Evolutionary conservation across 2,888 invertebrate species (phyloP), one percentile per base, ranked within the genome.

Genomic region (Chymomyza amoena): DNA sequence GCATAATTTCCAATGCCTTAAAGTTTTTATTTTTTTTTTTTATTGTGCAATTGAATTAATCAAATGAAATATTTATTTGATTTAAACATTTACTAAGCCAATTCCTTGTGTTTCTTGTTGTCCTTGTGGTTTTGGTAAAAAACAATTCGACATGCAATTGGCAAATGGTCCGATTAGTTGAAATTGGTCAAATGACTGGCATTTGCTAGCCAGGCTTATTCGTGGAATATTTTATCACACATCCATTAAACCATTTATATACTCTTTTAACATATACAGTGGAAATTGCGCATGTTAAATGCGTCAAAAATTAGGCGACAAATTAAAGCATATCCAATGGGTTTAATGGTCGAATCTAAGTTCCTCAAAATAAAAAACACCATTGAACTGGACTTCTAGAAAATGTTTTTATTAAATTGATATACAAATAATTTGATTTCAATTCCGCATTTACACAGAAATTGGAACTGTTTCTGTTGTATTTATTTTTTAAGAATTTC

Each of bases 11-110:
- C 32, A 32, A 32, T 9, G 7, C 1, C 32, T 32, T 32, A 6
- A 32, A 66, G 52, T 61, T 64, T 63, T 50, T 36, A 10, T 9
- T 36, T 28, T 36, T n/a, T n/a, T n/a, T n/a, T n/a, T 36, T 61
- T 28, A 71, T 71, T 73, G 20, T 70, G 79, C 73, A 79, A 81
- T 25, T 54, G 2, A 18, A 74, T 86, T 70, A 78, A 81, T 82
- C 80, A 78, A 74, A 70, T 51, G 62, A 15, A 36, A 54, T 56
- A 16, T 52, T 57, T 20, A 62, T 56, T 61, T 32, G 18, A n/a
- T 57, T 52, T 1, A 50, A 45, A 16, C n/a, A 60, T 45, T 39
- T 39, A 13, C 10, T 13, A 39, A 6, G 39, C 39, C 39, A 39
- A 39, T 39, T 39, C 1, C 10, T 39, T 9, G 10, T 39, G 7